phyloP scores from a whole-genome alignment of 2,888 invertebrate species.

The Amiota mariae region DNA sequence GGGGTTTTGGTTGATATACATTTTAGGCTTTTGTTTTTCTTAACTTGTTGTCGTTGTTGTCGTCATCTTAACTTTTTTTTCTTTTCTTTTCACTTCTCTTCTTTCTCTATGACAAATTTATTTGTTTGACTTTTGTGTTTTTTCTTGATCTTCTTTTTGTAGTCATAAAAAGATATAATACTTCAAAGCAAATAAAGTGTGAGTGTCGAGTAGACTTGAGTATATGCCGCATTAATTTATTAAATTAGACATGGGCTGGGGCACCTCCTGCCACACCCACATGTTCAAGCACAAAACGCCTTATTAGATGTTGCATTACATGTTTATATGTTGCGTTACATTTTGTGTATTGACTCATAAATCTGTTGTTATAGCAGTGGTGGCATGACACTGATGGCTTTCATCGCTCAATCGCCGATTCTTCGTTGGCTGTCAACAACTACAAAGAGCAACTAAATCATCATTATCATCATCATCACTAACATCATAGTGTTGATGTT shows the following conservation, averaged over 20 bases:
- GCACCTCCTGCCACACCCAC: slow-evolving; percentile 8
- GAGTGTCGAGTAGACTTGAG: neutral
- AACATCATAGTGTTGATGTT: too few relatives aligned
- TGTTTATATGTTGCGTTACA: too few relatives aligned
- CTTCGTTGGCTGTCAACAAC: slow-evolving; percentile 24
- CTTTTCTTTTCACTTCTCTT: too few relatives aligned
- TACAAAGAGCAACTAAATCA: slow-evolving; percentile 15
- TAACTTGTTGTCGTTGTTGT: neutral
- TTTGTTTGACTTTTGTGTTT: slow-evolving; percentile 37
- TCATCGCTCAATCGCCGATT: slow-evolving; percentile 36
- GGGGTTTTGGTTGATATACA: slow-evolving; percentile 30
- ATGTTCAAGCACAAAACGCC: too few relatives aligned
- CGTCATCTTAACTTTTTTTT: neutral
- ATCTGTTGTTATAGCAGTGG: slow-evolving; percentile 34
- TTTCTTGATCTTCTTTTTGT: slow-evolving; percentile 23
- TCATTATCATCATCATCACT: neutral
- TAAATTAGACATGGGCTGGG: neutral
- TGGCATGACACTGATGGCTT: slow-evolving; percentile 34
- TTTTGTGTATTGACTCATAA: slow-evolving; percentile 29
- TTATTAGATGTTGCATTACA: too few relatives aligned
- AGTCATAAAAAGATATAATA: neutral
- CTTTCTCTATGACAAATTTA: slow-evolving; percentile 27
- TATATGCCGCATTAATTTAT: neutral
- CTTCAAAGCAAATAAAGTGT: slow-evolving; percentile 45
- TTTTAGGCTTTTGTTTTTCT: slow-evolving; percentile 43